A percentile compares a stretch with the other conserved stretches of the same genome.
Evolutionary conservation across 1,140 invertebrate species (phyloP).

Genomic region (Magallana gigas): DNA sequence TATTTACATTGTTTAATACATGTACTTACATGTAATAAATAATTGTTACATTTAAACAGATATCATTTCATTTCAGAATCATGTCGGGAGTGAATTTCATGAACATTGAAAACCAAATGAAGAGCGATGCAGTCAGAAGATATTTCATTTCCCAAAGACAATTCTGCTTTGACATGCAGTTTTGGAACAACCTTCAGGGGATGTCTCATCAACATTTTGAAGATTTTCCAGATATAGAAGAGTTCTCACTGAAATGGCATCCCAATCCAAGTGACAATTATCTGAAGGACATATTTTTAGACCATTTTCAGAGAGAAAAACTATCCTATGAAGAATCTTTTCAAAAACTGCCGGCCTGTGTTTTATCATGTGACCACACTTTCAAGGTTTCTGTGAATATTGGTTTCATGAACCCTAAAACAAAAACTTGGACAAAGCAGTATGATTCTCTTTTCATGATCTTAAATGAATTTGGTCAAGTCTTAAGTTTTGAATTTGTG

Average conservation of each 20-base stretch:
- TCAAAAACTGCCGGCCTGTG: neutral
- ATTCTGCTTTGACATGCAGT: neutral
- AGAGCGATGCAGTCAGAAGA: neutral
- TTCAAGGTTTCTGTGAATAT: neutral
- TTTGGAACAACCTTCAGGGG: neutral
- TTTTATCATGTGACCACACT: neutral
- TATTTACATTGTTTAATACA: too few species aligned
- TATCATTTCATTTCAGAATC: neutral
- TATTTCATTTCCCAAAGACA: neutral
- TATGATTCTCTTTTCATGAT: too few species aligned
- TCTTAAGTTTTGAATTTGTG: too few species aligned
- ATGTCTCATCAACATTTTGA: neutral
- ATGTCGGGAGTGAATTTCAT: neutral
- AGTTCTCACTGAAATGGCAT: neutral
- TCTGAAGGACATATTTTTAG: neutral
- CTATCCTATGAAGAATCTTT: neutral
- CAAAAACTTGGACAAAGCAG: neutral
- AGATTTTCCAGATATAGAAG: neutral
- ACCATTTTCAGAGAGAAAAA: neutral
- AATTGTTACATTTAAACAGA: too few species aligned
- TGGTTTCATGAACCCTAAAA: conserved; percentile 4
- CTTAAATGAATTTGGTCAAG: too few species aligned
- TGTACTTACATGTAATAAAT: too few species aligned
- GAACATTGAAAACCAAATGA: conserved; percentile 1
- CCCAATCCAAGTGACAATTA: neutral